These are phyloP conservation scores for Cerastis rubricosa DNA, from an alignment of 2,888 invertebrate genomes.

Conservation along the genomic window DNA sequence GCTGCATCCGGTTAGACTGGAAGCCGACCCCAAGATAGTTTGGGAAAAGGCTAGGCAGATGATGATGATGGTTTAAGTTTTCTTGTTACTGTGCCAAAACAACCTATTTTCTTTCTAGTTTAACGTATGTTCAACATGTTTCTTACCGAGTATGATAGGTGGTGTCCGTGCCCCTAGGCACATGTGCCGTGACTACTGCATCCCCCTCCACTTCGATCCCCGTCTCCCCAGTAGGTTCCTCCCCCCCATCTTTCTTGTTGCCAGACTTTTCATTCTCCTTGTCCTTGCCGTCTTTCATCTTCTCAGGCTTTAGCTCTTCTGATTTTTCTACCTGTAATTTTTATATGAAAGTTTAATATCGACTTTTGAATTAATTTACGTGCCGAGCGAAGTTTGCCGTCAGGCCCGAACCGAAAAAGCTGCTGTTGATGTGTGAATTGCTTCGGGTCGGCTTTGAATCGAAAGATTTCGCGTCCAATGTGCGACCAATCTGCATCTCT, in stretches of 20 bases:
- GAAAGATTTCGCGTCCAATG: neutral
- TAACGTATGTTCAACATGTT: neutral
- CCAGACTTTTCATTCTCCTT: conserved; percentile 86
- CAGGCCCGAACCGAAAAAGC: too few relatives aligned
- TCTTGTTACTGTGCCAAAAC: too few relatives aligned
- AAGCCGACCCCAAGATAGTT: too few relatives aligned
- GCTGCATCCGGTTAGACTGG: too few relatives aligned
- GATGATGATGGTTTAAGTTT: too few relatives aligned
- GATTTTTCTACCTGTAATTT: conserved; percentile 81
- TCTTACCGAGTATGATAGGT: conserved; percentile 94
- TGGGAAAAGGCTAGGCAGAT: too few relatives aligned
- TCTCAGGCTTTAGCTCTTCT: conserved; percentile 85
- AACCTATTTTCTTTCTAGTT: too few relatives aligned
- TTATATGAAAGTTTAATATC: neutral
- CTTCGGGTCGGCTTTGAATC: neutral
- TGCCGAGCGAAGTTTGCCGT: too few relatives aligned
- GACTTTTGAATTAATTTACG: neutral
- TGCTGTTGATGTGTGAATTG: neutral
- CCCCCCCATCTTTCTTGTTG: conserved; percentile 84
- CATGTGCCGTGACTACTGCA: conserved; percentile 92
- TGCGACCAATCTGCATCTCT: neutral
- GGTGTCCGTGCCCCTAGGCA: conserved; percentile 93
- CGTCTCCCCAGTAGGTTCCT: conserved; percentile 86
- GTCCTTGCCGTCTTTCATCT: conserved; percentile 83
- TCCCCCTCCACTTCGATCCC: conserved; percentile 95